These are phyloP conservation scores for Ataeniobius toweri DNA, from an alignment of 2,797 vertebrate genomes.

Conservation along the genomic window DNA sequence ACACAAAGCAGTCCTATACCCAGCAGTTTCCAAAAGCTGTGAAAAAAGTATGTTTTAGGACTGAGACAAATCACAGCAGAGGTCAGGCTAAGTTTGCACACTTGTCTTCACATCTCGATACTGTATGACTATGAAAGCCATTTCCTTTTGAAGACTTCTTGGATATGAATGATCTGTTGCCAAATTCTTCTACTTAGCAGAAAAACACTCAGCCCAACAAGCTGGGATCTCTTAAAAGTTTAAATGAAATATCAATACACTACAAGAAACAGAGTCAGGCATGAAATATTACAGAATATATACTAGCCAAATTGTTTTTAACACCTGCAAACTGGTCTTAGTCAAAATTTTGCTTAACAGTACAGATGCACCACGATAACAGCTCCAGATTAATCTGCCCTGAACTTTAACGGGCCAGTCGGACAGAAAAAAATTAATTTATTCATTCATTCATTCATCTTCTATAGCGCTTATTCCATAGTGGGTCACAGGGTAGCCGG, in stretches of 20 bases:
- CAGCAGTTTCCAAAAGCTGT: conserved; percentile 24
- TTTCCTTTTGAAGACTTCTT: conserved; percentile 14
- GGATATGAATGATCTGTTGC: neutral
- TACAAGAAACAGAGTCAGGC: neutral
- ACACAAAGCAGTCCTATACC: neutral
- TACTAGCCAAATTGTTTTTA: neutral
- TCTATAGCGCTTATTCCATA: no score
- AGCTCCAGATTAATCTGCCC: neutral
- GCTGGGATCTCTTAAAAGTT: neutral
- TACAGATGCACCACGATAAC: neutral
- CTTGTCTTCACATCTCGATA: conserved; percentile 7
- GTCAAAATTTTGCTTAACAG: neutral
- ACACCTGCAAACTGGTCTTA: neutral
- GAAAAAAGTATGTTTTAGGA: conserved; percentile 23
- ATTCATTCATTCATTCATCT: no score
- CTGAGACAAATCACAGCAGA: conserved; percentile 16
- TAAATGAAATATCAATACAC: neutral
- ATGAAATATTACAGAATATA: neutral
- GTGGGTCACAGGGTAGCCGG: no score
- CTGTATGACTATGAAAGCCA: conserved; percentile 9
- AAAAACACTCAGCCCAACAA: neutral
- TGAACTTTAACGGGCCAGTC: no score
- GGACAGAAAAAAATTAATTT: no score
- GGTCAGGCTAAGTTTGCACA: conserved; percentile 5
- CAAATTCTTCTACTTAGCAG: conserved; percentile 25